Conservation (phyloP, 2,797 vertebrate genomes). For the Hoplostethus mediterraneus region DNA sequence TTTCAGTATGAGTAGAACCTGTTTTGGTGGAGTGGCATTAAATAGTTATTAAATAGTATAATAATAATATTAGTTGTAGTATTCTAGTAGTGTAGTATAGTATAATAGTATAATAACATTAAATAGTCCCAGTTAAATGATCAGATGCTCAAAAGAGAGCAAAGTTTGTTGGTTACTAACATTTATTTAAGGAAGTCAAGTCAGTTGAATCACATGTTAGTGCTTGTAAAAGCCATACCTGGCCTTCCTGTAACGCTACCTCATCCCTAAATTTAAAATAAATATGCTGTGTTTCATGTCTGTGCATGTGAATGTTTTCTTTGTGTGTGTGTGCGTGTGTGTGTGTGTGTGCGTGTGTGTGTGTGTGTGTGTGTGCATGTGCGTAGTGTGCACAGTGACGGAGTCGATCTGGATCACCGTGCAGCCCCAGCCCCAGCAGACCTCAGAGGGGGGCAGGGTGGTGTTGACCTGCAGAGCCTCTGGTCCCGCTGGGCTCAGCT, state of each 20-base stretch:
- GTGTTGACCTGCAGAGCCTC: slow-evolving; percentile 82
- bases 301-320: not conserved
- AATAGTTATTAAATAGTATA: too few relatives aligned
- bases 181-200: not conserved
- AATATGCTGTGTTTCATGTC: not conserved
- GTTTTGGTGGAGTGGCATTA: too few relatives aligned
- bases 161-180: not conserved
- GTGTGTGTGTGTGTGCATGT: not conserved
- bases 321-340: slow-evolving; percentile 3
- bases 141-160: not conserved
- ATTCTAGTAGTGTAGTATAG: too few relatives aligned
- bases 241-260: not conserved
- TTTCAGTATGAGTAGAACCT: not conserved
- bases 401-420: slow-evolving; percentile 77
- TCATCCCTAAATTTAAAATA: not conserved
- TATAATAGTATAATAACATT: too few relatives aligned
- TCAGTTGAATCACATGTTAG: not conserved
- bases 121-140: not conserved
- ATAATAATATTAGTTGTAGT: too few relatives aligned
- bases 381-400: slow-evolving; percentile 45
- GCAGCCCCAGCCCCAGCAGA: slow-evolving; percentile 83
- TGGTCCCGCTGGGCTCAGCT: slow-evolving; percentile 79
- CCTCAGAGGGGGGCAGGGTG: slow-evolving; percentile 67
- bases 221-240: not conserved
- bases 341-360: not conserved